phyloP scores from a whole-genome alignment of 2,113 vertebrate genomes.

The Tauraco erythrolophus region DNA sequence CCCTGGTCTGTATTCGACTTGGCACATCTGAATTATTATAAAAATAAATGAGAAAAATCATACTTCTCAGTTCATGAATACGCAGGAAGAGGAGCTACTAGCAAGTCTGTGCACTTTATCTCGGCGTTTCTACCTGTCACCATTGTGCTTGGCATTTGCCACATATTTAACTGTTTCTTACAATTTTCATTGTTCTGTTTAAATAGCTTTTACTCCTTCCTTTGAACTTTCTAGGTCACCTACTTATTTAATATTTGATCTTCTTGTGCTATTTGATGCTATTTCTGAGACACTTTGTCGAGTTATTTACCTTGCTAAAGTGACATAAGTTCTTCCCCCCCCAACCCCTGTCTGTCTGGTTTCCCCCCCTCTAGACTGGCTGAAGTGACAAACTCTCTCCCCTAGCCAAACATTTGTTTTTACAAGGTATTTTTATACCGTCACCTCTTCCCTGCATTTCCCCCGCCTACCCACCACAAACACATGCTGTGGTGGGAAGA shows the following conservation, averaged over 20 bases:
- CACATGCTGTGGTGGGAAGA: slow-evolving; percentile 60
- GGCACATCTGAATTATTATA: neutral
- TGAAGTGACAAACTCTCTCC: slow-evolving; percentile 59
- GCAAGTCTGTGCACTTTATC: neutral
- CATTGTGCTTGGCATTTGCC: neutral
- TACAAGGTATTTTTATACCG: slow-evolving; percentile 64
- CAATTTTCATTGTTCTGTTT: neutral
- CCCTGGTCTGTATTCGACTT: neutral
- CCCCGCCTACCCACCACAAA: slow-evolving; percentile 49
- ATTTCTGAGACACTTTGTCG: slow-evolving; percentile 3
- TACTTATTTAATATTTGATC: neutral
- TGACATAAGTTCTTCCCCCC: slow-evolving; percentile 4
- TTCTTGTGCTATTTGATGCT: neutral
- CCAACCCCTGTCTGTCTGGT: slow-evolving; percentile 55
- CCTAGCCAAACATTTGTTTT: slow-evolving; percentile 57
- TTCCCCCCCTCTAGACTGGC: slow-evolving; percentile 56
- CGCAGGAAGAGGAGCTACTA: neutral
- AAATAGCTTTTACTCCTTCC: neutral
- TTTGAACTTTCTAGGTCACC: neutral
- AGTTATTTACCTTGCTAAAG: slow-evolving; percentile 50
- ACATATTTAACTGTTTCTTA: neutral
- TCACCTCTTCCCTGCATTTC: slow-evolving; percentile 57
- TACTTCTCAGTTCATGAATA: neutral
- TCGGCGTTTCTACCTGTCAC: neutral
- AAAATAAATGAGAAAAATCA: neutral